Base-by-base conservation (phyloP, 2,888 invertebrate genomes). In the Mythimna impura region DNA sequence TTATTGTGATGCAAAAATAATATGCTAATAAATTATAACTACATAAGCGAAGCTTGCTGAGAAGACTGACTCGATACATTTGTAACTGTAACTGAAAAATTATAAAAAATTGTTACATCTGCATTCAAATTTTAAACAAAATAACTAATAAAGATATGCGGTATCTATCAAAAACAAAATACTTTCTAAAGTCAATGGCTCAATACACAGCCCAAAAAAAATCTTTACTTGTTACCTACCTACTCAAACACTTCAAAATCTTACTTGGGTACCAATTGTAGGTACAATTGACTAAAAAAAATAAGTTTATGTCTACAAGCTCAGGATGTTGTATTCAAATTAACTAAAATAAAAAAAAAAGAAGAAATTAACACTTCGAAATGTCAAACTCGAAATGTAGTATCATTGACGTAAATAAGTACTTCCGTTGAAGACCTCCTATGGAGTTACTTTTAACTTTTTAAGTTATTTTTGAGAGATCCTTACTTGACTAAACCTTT, bases 391-490 rank as follows among this genome's bases (percentile, higher is more conserved):
- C 22, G 64, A 79, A 57, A 43, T 68, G 14, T 55, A 14, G 25
- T 75, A 65, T 55, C 60, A 65, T 50, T 80, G 67, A 10, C 47
- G 47, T 9, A 25, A 34, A 20, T 54, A 61, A 57, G n/a, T 34
- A 64, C 54, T 68, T 79, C 79, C 79, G 81, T 58, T 66, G 54
- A 52, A 10, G 77, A 77, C 79, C 67, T 72, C 72, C 62, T 55
- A 71, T n/a, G 60, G 50, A 40, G 78, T 25, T 17, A 12, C 25
- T 50, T 61, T 30, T 30, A 30, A 30, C 8, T 36, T 36, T 36
- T 47, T 47, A 22, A 6, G 47, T 55, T 17, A 10, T 10, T 55
- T 50, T n/a, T 5, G 7, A 52, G 36, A 3, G 20, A 30, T 34
- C 7, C 43, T 47, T 14, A 14, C 43, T 17, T 17, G 17, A 50